Percentiles rank a stretch among this genome's conserved stretches.
Evolutionary conservation across 2,113 vertebrate genomes (phyloP).

Genomic region (Gulo gulo): DNA sequence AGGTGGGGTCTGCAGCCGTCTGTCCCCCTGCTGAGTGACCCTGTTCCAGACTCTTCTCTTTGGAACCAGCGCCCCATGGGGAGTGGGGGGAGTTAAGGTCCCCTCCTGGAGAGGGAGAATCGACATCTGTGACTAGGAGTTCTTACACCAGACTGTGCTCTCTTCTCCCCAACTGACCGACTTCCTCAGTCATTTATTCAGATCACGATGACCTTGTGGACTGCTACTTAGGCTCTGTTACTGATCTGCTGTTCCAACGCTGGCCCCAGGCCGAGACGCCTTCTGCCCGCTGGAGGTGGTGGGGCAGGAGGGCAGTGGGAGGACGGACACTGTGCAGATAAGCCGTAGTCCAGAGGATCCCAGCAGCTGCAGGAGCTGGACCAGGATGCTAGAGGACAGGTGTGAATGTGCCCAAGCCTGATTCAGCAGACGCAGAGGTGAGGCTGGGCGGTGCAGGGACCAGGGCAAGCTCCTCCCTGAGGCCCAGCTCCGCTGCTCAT

Average conservation of each 20-base stretch:
- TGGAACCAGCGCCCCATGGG: neutral
- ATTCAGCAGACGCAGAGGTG: neutral
- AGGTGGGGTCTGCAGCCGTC: neutral
- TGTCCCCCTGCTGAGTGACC: neutral
- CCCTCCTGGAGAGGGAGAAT: neutral
- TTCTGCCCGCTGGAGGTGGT: too few relatives aligned
- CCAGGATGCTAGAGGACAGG: neutral
- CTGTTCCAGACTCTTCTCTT: neutral
- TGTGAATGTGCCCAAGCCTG: neutral
- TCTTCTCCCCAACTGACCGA: neutral
- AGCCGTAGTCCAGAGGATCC: neutral
- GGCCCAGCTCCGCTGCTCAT: neutral
- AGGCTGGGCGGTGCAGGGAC: neutral
- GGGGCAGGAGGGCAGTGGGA: neutral
- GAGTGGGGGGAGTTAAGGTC: neutral
- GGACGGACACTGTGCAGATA: neutral
- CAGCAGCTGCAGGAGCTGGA: neutral
- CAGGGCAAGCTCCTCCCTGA: neutral
- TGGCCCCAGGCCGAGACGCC: rapidly evolving
- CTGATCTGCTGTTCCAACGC: neutral
- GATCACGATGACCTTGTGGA: neutral
- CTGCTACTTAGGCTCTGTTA: neutral
- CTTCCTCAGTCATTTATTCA: neutral
- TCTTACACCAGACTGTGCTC: neutral
- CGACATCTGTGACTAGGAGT: neutral